phyloP scores from a whole-genome alignment of 2,888 invertebrate genomes.

The Augochlorella aurata region DNA sequence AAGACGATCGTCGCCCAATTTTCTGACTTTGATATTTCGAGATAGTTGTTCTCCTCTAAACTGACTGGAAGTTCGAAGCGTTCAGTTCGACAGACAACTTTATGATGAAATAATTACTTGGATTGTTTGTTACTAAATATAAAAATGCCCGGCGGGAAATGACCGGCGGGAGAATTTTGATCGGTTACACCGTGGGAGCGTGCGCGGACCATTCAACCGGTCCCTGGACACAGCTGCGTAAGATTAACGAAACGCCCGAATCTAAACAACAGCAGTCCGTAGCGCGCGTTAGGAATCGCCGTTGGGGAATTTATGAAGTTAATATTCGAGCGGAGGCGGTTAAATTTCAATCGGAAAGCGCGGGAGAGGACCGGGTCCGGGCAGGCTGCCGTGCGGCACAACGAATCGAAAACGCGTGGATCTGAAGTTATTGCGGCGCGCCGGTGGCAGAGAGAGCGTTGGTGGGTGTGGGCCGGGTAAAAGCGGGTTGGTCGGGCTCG shows the following conservation, averaged over 20 bases:
- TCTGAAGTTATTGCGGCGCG: slow-evolving; percentile 19
- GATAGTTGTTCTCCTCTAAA: too few species aligned
- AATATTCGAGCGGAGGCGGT: slow-evolving; percentile 20
- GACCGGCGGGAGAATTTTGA: background rate
- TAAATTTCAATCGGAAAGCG: slow-evolving; percentile 26
- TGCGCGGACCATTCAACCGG: background rate
- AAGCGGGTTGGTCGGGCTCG: slow-evolving; percentile 15
- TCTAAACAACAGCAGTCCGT: slow-evolving; percentile 4
- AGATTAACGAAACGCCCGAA: slow-evolving; percentile 22
- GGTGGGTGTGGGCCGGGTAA: background rate
- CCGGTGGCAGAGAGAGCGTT: too few species aligned
- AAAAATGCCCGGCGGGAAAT: too few species aligned
- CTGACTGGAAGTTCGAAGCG: too few species aligned
- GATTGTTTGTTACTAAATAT: too few species aligned
- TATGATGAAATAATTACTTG: too few species aligned
- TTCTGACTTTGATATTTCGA: too few species aligned
- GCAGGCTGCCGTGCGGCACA: background rate
- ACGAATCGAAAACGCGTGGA: slow-evolving; percentile 23
- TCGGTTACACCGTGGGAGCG: background rate
- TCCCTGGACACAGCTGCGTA: slow-evolving; percentile 15
- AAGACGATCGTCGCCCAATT: background rate
- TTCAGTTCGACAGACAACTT: too few species aligned
- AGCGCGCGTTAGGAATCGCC: background rate
- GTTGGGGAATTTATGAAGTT: slow-evolving; percentile 36
- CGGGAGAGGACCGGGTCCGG: background rate